phyloP scores from a whole-genome alignment of 2,888 invertebrate genomes.

The Archips crataeganus region DNA sequence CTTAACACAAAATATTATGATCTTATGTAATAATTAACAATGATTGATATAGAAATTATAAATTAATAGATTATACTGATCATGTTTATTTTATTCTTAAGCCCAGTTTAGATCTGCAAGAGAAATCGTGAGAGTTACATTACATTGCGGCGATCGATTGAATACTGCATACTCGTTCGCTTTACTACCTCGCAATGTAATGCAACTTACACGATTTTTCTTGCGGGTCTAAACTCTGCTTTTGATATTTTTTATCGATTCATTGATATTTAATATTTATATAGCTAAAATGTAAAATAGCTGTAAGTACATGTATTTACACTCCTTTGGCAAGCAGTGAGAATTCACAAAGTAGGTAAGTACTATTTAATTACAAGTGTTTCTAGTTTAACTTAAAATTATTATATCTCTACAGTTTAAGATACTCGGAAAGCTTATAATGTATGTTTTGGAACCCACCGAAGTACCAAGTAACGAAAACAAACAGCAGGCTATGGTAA shows the following conservation, averaged over 20 bases:
- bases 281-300: not conserved
- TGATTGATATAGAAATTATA: not conserved
- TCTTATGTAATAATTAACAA: not conserved
- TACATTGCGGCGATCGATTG: too few species aligned
- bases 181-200: too few species aligned
- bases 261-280: not conserved
- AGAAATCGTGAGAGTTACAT: too few species aligned
- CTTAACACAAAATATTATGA: not conserved
- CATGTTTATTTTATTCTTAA: not conserved
- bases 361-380: not conserved
- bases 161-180: too few species aligned
- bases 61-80: not conserved
- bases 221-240: too few species aligned
- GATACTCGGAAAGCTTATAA: slow-evolving; percentile 77
- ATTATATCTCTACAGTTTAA: slow-evolving; percentile 41
- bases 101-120: too few species aligned
- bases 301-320: not conserved
- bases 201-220: too few species aligned
- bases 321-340: slow-evolving; percentile 39
- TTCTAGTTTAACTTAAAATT: slow-evolving; percentile 34
- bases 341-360: slow-evolving; percentile 46
- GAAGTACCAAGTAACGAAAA: slow-evolving; percentile 82
- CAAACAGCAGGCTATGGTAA: slow-evolving; percentile 82
- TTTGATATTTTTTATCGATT: not conserved
- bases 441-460: slow-evolving; percentile 87